Conservation (phyloP, 2,888 invertebrate genomes). For the Nesidiocoris tenuis region DNA sequence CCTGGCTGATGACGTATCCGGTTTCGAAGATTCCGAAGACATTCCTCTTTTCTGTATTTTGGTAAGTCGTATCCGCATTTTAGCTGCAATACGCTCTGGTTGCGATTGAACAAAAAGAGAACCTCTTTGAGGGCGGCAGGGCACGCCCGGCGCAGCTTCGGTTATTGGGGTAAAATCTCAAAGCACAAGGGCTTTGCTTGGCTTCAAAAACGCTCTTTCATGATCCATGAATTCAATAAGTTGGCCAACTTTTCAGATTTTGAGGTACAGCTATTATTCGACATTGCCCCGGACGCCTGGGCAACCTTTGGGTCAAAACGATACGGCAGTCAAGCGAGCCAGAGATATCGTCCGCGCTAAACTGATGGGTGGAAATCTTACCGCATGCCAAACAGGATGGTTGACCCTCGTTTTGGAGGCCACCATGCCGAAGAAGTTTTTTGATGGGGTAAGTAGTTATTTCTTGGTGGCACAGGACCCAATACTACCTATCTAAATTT, state of each 20-base stretch:
- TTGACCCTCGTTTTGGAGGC: constrained; percentile 10
- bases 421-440: neutral
- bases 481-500: too few species aligned
- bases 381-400: neutral
- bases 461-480: too few species aligned
- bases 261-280: constrained; percentile 19
- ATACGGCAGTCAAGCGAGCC: neutral
- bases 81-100: too few species aligned
- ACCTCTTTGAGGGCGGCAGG: too few species aligned
- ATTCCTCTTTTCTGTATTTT: constrained; percentile 7
- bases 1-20: constrained; percentile 16
- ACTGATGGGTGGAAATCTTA: neutral
- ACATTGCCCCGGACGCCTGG: constrained; percentile 12
- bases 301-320: neutral
- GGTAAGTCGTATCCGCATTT: constrained; percentile 26
- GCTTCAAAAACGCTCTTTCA: too few species aligned
- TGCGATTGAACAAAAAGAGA: too few species aligned
- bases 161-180: too few species aligned
- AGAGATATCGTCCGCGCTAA: neutral
- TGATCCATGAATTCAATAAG: too few species aligned
- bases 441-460: constrained; percentile 4
- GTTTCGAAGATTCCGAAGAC: constrained; percentile 28
- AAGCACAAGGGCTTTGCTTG: too few species aligned
- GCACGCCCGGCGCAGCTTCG: too few species aligned
- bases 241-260: constrained; percentile 8